A percentile compares a stretch with the other conserved stretches of the same genome.
These are phyloP conservation scores for Mycetomoellerius zeteki DNA, from an alignment of 1,140 invertebrate genomes.

Conservation along the genomic window DNA sequence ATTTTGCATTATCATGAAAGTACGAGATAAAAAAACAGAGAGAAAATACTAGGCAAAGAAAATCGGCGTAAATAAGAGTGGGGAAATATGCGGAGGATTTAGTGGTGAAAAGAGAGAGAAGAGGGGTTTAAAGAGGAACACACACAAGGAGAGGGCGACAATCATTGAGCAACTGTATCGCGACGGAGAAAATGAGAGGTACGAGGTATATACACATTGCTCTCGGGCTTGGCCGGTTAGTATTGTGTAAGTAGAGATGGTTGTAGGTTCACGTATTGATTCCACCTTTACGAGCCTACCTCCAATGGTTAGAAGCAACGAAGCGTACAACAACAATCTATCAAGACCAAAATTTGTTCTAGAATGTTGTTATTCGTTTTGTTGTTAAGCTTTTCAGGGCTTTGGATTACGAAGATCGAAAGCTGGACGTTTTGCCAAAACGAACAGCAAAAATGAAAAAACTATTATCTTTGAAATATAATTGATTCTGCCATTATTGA, in stretches of 20 bases:
- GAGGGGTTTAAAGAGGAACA: constrained; percentile 7
- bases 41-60: constrained; percentile 1
- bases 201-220: not conserved
- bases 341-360: constrained; percentile 27
- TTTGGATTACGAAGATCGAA: not conserved
- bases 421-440: not conserved
- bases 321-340: constrained; percentile 65
- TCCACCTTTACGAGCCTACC: constrained; percentile 73
- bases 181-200: not conserved
- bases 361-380: constrained; percentile 1
- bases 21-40: not conserved
- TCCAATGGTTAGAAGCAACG: constrained; percentile 58
- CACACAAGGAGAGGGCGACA: not conserved
- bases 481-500: not conserved
- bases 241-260: constrained; percentile 73
- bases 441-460: not conserved
- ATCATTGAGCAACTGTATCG: constrained; percentile 22
- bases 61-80: not conserved
- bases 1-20: constrained; percentile 31
- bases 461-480: not conserved
- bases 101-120: not conserved
- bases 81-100: not conserved
- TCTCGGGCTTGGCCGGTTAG: constrained; percentile 63
- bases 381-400: not conserved
- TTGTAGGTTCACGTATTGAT: constrained; percentile 77